Base-by-base conservation (phyloP, 2,113 vertebrate genomes). In the Rhinogobius similis region DNA sequence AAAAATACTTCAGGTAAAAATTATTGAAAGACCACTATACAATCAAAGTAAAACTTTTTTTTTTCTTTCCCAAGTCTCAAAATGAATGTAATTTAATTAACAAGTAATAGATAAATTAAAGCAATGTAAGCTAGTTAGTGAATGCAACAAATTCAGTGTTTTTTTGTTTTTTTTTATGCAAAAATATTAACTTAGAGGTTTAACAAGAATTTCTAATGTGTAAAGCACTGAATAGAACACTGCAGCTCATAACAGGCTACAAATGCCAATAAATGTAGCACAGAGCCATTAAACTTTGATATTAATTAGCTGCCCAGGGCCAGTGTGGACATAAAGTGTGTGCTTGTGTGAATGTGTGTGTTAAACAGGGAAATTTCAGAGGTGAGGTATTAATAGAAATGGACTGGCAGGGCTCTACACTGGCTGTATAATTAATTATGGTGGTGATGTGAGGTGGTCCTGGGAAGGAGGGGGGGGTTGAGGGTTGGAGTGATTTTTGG, bases 371-470 rank as follows among this genome's bases (percentile, higher is more conserved):
- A 68, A 24, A 68, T 78, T 75, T 39, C 5, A 52, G 58, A 43
- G 64, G 74, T 68, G 69, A 65, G 26, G 68, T 80, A 86, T 83
- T 81, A 76, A 87, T 87, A 85, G 81, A 82, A 56, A 43, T 27
- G 48, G 68, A 80, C 67, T 78, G 68, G 66, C 81, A 78, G 74
- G 68, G 70, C 66, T 84, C 82, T 78, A 70, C 76, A 86, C 72
- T 79, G 75, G 66, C 55, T 75, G 71, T 75, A 70, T 86, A 82
- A 90, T 90, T 91, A 83, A 88, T 90, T 88, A 88, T 71, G 41
- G 70, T 76, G 79, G 59, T 77, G 76, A 81, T 79, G 81, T 79
- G 80, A 83, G 68, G 79, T 79, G 75, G 78, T 62, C 67, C 73
- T 62, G 64, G 55, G 20, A 41, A 62, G 21, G 11, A 21, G n/a